phyloP scores from a whole-genome alignment of 2,888 invertebrate genomes.

The Rhogogaster chlorosoma region DNA sequence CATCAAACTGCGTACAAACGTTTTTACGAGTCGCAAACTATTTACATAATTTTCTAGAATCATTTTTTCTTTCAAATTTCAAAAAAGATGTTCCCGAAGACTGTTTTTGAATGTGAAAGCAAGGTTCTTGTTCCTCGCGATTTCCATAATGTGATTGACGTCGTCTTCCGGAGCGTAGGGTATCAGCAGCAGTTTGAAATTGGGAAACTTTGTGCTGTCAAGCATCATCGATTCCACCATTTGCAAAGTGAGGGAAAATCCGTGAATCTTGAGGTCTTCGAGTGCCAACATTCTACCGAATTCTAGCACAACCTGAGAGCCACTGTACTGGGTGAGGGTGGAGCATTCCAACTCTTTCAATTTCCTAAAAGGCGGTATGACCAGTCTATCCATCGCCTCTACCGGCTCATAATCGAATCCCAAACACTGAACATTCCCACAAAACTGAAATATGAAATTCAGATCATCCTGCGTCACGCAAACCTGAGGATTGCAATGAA shows the following conservation, averaged over 20 bases:
- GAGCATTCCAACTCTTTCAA: conserved; percentile 31
- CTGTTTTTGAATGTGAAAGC: conserved; percentile 19
- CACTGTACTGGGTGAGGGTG: conserved; percentile 15
- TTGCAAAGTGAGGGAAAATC: conserved; percentile 3
- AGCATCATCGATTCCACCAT: conserved; percentile 14
- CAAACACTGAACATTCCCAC: background rate
- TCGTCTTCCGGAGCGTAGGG: conserved; percentile 25
- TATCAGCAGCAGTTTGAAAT: conserved; percentile 16
- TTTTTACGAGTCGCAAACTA: background rate
- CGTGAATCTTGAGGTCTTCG: conserved; percentile 7
- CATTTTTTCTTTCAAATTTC: background rate
- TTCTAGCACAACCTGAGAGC: background rate
- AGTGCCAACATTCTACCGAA: conserved; percentile 5
- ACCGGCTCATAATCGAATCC: conserved; percentile 27
- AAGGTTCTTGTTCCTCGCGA: conserved; percentile 22
- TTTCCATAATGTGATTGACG: conserved; percentile 9
- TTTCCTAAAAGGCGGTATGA: conserved; percentile 8
- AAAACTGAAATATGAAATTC: conserved; percentile 21
- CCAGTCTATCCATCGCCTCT: background rate
- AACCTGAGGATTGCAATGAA: conserved; percentile 8
- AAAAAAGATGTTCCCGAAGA: background rate
- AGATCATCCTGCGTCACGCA: conserved; percentile 14
- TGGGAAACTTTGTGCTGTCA: background rate
- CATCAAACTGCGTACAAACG: background rate
- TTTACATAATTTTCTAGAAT: background rate